These are phyloP conservation scores for Miltochrista miniata DNA, from an alignment of 2,888 invertebrate genomes.

Conservation along the genomic window DNA sequence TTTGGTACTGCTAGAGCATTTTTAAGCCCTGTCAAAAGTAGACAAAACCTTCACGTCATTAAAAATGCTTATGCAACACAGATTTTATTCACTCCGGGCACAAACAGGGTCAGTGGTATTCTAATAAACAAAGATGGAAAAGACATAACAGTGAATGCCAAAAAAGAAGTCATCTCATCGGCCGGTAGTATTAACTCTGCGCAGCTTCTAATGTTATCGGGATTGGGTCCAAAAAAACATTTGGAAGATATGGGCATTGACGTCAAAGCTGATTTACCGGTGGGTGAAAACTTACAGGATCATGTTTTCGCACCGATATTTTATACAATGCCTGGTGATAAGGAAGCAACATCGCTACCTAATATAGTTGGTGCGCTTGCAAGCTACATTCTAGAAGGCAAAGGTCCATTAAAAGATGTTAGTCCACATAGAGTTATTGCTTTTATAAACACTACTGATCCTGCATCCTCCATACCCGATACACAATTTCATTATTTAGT, in stretches of 20 bases:
- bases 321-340: slow-evolving; percentile 54
- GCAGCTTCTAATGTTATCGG: slow-evolving; percentile 78
- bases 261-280: slow-evolving; percentile 69
- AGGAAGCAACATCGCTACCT: slow-evolving; percentile 42
- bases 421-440: slow-evolving; percentile 61
- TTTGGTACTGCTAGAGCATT: slow-evolving; percentile 82
- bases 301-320: slow-evolving; percentile 68
- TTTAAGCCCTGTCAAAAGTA: slow-evolving; percentile 60
- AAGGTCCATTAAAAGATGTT: slow-evolving; percentile 73
- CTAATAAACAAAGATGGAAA: slow-evolving; percentile 58
- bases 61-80: slow-evolving; percentile 81
- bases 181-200: slow-evolving; percentile 79
- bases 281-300: slow-evolving; percentile 81
- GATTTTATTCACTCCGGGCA: slow-evolving; percentile 75
- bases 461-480: slow-evolving; percentile 52
- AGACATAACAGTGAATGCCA: slow-evolving; percentile 57
- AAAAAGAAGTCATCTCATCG: slow-evolving; percentile 78
- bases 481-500: slow-evolving; percentile 59
- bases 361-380: slow-evolving; percentile 54
- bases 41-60: slow-evolving; percentile 70
- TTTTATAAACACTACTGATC: slow-evolving; percentile 60
- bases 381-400: slow-evolving; percentile 73
- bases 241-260: slow-evolving; percentile 62
- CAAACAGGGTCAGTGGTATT: slow-evolving; percentile 71
- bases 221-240: slow-evolving; percentile 75